phyloP scores from a whole-genome alignment of 2,797 vertebrate species.

The Thunnus albacares region DNA sequence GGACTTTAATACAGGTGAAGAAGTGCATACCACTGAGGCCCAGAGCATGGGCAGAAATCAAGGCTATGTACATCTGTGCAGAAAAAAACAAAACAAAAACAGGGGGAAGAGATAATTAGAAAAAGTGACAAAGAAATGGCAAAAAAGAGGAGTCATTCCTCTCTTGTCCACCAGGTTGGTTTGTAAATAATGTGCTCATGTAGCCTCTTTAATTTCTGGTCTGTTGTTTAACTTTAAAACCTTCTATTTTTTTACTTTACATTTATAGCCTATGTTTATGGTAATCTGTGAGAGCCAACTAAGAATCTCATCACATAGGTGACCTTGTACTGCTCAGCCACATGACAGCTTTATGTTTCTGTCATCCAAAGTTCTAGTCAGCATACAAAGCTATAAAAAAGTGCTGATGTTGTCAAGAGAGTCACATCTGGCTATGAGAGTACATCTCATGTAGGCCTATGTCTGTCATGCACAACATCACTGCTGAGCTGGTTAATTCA shows the following conservation, averaged over 20 bases:
- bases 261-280: not conserved
- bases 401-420: constrained; percentile 35
- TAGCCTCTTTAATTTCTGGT: too few relatives aligned
- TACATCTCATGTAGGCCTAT: constrained; percentile 17
- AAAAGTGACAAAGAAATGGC: not conserved
- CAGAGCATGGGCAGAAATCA: constrained; percentile 95
- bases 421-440: not conserved
- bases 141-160: not conserved
- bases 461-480: not conserved
- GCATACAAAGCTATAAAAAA: constrained; percentile 47
- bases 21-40: constrained; percentile 96
- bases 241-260: too few relatives aligned
- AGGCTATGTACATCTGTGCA: constrained; percentile 96
- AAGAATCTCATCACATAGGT: not conserved
- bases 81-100: constrained; percentile 18
- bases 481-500: constrained; percentile 12
- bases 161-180: not conserved
- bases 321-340: constrained; percentile 15
- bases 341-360: constrained; percentile 32
- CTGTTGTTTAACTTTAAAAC: too few relatives aligned
- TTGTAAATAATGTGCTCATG: too few relatives aligned
- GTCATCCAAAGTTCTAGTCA: constrained; percentile 34
- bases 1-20: constrained; percentile 95
- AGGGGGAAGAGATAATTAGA: not conserved
- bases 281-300: not conserved